Conservation (phyloP, 2,888 invertebrate species). For the Oxytorus armatus region DNA sequence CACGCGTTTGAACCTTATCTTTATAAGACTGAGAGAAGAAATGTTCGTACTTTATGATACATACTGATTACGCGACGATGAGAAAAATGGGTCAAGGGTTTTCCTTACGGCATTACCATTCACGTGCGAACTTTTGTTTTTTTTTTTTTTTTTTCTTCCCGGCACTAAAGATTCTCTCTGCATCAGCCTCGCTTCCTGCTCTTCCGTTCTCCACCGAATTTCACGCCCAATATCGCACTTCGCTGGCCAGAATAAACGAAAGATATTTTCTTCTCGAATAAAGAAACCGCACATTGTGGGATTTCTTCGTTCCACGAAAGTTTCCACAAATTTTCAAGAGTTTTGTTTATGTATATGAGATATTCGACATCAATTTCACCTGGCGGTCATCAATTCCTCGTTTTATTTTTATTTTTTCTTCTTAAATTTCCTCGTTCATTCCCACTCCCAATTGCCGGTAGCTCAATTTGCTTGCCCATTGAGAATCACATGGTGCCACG, state of each 20-base stretch:
- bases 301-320: background rate
- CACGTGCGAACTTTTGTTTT: no score
- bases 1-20: conserved; percentile 28
- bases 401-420: no score
- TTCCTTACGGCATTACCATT: conserved; percentile 5
- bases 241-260: background rate
- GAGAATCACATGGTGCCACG: no score
- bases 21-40: conserved; percentile 11
- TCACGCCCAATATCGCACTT: conserved; percentile 32
- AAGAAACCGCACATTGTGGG: background rate
- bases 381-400: no score
- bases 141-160: background rate
- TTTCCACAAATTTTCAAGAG: conserved; percentile 19
- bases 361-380: no score
- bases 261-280: background rate
- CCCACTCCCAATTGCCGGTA: no score
- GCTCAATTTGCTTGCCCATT: no score
- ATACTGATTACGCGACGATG: conserved; percentile 9
- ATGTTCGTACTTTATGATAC: conserved; percentile 11
- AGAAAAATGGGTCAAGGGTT: conserved; percentile 43
- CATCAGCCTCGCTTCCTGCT: background rate
- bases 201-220: background rate
- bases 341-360: background rate
- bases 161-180: background rate
- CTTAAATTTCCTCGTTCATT: no score